A percentile compares a stretch with the other conserved stretches of the same genome.
Evolutionary conservation across 2,888 invertebrate species (phyloP).

Genomic region (Theodoxus fluviatilis): DNA sequence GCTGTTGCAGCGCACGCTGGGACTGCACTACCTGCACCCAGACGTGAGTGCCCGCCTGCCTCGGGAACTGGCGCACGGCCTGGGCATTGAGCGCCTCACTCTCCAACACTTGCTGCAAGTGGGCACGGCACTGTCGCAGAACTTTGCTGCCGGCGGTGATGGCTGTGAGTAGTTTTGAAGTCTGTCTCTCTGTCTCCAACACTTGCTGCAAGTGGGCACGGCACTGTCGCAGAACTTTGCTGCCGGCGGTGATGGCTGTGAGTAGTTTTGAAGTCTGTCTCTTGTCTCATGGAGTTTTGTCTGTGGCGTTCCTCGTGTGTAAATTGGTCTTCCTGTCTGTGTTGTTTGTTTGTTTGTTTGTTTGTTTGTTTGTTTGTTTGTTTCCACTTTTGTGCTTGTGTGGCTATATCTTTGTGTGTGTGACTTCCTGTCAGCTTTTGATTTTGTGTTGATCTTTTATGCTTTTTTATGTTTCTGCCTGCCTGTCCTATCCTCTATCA

Average conservation of each 20-base stretch:
- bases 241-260: slow-evolving; percentile 9
- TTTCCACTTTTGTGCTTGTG: too few species aligned
- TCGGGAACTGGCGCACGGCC: slow-evolving; percentile 44
- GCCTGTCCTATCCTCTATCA: too few species aligned
- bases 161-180: neutral
- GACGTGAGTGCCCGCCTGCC: slow-evolving; percentile 51
- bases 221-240: slow-evolving; percentile 36
- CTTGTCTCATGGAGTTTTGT: too few species aligned
- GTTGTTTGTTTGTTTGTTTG: too few species aligned
- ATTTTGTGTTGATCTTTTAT: too few species aligned
- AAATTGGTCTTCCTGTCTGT: too few species aligned
- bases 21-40: slow-evolving; percentile 57
- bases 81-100: slow-evolving; percentile 58
- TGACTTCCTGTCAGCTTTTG: too few species aligned
- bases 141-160: slow-evolving; percentile 25
- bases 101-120: slow-evolving; percentile 58
- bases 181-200: slow-evolving; percentile 54
- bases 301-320: too few species aligned
- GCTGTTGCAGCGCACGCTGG: slow-evolving; percentile 51
- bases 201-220: slow-evolving; percentile 58
- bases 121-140: slow-evolving; percentile 43
- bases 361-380: too few species aligned
- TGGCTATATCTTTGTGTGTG: too few species aligned
- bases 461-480: too few species aligned
- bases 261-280: too few species aligned